Evolutionary conservation across 2,797 vertebrate genomes (phyloP), one percentile per base, ranked within the genome.

Genomic region (Rachycentron canadum): DNA sequence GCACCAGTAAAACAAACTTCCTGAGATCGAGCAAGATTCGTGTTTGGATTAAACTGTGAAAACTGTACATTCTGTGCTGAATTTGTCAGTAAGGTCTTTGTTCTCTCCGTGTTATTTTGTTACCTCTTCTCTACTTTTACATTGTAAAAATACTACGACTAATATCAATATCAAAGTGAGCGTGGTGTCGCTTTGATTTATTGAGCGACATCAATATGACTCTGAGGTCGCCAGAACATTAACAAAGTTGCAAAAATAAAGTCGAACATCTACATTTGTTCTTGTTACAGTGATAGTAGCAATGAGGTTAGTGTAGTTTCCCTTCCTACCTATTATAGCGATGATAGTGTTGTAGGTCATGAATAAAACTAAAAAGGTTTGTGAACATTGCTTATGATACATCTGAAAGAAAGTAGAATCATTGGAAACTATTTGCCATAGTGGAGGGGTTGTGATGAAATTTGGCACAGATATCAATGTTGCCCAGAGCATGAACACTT

Each of bases 1-100:
- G 26, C 64, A 57, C 64, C 38, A 25, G 43, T 53, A 17, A 68
- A 76, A 82, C 19, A 23, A 66, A 78, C 47, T 60, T 60, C 25
- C 52, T 43, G 41, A 49, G 21, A 72, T 67, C 50, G 49, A 19
- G 8, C n/a, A 5, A 16, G 2, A 2, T 32, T 43, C 12, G 47
- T 43, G 67, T 56, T 69, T 40, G 26, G 36, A 72, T 58, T 9
- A 58, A 56, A 26, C 9, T 38, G 16, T 6, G 17, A 47, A 52
- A 58, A 55, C 38, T 9, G 21, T 12, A 43, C 1, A 57, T 67
- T 16, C 43, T 64, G 26, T 34, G 26, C 14, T 55, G 7, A 25
- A 5, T 69, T 5, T 63, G 7, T 56, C 19, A 45, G 6, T 19
- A 40, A 47, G 19, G n/a, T 32, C 23, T 58, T 34, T 38, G 11